Conservation (phyloP, 2,797 vertebrate genomes). For the Danio tinwini region DNA sequence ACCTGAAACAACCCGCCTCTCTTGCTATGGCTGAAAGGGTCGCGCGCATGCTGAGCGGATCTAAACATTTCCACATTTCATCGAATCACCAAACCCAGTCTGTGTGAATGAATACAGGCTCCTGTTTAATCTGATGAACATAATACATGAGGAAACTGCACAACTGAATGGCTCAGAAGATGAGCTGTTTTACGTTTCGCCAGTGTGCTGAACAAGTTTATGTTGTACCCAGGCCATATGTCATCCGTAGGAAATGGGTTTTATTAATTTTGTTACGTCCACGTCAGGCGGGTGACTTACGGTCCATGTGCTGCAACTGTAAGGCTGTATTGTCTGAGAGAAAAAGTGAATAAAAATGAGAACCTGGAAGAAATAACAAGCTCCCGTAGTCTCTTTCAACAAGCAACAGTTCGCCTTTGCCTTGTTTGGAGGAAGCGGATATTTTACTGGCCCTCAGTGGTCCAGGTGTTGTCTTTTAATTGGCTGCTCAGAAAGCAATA, state of each 20-base stretch:
- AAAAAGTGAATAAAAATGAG: constrained; percentile 38
- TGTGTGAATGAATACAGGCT: constrained; percentile 32
- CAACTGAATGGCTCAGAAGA: constrained; percentile 19
- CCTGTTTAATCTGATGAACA: constrained; percentile 37
- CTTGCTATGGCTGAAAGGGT: no score
- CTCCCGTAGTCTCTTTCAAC: constrained; percentile 51
- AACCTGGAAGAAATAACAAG: constrained; percentile 71
- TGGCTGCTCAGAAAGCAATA: constrained; percentile 79
- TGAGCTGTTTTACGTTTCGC: constrained; percentile 70
- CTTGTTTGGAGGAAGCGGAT: background rate
- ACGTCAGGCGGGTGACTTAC: constrained; percentile 71
- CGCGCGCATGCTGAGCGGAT: no score
- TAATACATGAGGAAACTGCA: constrained; percentile 21
- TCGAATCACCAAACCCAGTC: constrained; percentile 47
- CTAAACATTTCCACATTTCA: no score
- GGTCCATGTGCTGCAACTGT: constrained; percentile 65
- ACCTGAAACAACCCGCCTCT: no score
- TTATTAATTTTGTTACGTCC: constrained; percentile 74
- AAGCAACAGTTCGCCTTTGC: background rate
- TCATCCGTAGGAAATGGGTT: constrained; percentile 68
- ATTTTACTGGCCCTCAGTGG: constrained; percentile 65
- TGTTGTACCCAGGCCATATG: constrained; percentile 68
- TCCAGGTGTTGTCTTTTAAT: constrained; percentile 85
- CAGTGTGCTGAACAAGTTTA: constrained; percentile 71
- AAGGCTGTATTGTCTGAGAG: constrained; percentile 71